phyloP scores from a whole-genome alignment of 2,888 invertebrate species.

The Chromoteleia sp. region DNA sequence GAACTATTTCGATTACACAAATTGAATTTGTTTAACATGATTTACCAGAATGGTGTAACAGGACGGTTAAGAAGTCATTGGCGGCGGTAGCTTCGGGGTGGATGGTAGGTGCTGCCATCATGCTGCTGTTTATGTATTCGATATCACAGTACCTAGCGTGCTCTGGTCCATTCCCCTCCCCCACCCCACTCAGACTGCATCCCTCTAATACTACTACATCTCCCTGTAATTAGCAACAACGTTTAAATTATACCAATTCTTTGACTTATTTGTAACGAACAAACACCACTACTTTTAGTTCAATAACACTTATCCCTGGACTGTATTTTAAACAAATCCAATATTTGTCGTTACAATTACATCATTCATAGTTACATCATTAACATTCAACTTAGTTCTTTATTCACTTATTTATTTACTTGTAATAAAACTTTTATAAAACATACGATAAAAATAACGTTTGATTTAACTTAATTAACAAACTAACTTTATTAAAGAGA shows the following conservation, averaged over 20 bases:
- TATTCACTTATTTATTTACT: slow-evolving; percentile 2
- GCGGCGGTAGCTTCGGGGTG: slow-evolving; percentile 84
- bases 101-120: slow-evolving; percentile 84
- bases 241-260: too few relatives aligned
- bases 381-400: not conserved
- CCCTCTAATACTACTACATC: slow-evolving; percentile 85
- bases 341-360: slow-evolving; percentile 17
- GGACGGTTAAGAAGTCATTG: slow-evolving; percentile 85
- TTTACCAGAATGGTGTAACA: slow-evolving; percentile 84
- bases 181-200: slow-evolving; percentile 84
- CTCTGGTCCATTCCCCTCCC: slow-evolving; percentile 84
- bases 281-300: too few relatives aligned
- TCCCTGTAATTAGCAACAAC: slow-evolving; percentile 77
- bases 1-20: too few relatives aligned
- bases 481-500: too few relatives aligned
- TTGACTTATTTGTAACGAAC: too few relatives aligned
- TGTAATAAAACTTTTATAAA: too few relatives aligned
- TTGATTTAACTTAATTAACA: too few relatives aligned
- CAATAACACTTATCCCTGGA: too few relatives aligned
- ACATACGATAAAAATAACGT: too few relatives aligned
- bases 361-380: slow-evolving; percentile 1
- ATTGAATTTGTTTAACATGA: not conserved
- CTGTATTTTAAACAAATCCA: slow-evolving; percentile 16
- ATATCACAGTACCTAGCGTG: slow-evolving; percentile 85
- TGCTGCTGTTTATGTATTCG: slow-evolving; percentile 84